Evolutionary conservation across 2,797 vertebrate species (phyloP), one percentile per base, ranked within the genome.

Genomic region (Pantherophis alleghaniensis): DNA sequence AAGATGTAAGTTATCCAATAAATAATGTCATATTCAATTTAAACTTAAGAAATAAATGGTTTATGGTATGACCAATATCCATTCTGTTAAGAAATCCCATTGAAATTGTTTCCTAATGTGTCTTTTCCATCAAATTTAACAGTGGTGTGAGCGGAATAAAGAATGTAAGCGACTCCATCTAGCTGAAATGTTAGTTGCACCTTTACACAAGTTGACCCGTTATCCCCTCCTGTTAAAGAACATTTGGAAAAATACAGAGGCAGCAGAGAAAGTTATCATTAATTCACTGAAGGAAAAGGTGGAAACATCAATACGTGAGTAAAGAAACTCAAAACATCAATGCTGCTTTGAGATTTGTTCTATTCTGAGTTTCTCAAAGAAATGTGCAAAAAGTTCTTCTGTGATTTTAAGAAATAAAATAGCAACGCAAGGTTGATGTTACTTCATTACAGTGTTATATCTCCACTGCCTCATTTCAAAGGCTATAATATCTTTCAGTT

Each of bases 91-190:
- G 3, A 7, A 5, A 61, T 18, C 20, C 42, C 89, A 42, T 20
- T 0, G n/a, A 87, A 2, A 47, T 87, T n/a, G 87, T 90, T 89
- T 37, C 7, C 32, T 89, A 37, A 95, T 24, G 53, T 42, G 12
- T 3, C 20, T 5, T 69, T 93, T 53, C 57, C 47, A 91, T 93
- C 96, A 42, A 95, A 53, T 95, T 93, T 91, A 91, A 51, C 96
- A 99, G 98, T 99, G 99, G 98, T 99, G 98, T 86, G 99, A 99
- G 96, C 98, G 98, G 93, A 98, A 98, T 0, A 93, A 98, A n/a
- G 98, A 98, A 90, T 99, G 99, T 94, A 97, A 98, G 42, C 96
- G 98, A 90, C 97, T 99, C 83, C 99, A 97, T 59, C 96, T 99
- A 57, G 96, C 98, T 0, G 99, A 99, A 97, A 97, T 99, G 94